A percentile compares a stretch with the other conserved stretches of the same genome.
These are phyloP conservation scores for Enteromius viviparus DNA, from an alignment of 2,797 vertebrate genomes.

Conservation along the genomic window DNA sequence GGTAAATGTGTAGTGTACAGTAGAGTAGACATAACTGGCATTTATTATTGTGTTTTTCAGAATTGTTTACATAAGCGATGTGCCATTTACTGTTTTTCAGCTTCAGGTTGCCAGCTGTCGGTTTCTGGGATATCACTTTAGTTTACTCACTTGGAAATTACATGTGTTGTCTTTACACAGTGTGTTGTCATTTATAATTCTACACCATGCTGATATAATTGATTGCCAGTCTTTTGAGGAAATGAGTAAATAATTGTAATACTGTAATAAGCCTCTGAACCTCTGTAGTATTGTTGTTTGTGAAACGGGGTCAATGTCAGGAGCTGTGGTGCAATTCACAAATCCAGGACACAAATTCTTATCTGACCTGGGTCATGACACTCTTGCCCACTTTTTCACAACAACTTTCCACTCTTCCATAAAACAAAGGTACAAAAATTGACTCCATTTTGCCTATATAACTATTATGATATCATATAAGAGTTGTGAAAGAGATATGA, in stretches of 20 bases:
- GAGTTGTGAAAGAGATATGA: constrained; percentile 1
- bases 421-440: background rate
- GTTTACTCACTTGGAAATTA: constrained; percentile 4
- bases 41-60: background rate
- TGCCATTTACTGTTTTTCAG: background rate
- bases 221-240: background rate
- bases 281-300: background rate
- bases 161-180: background rate
- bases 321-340: background rate
- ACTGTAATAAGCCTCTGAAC: background rate
- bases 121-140: background rate
- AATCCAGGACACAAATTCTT: background rate
- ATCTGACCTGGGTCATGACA: background rate
- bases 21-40: background rate
- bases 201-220: background rate
- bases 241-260: background rate
- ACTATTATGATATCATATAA: background rate
- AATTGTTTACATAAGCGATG: constrained; percentile 7
- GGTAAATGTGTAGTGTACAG: background rate
- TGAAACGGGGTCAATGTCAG: background rate
- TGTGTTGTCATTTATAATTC: background rate
- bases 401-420: background rate
- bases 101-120: background rate
- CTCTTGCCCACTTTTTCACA: background rate
- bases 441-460: background rate